Conservation (phyloP, 2,888 invertebrate species). For the Dicycla oo region DNA sequence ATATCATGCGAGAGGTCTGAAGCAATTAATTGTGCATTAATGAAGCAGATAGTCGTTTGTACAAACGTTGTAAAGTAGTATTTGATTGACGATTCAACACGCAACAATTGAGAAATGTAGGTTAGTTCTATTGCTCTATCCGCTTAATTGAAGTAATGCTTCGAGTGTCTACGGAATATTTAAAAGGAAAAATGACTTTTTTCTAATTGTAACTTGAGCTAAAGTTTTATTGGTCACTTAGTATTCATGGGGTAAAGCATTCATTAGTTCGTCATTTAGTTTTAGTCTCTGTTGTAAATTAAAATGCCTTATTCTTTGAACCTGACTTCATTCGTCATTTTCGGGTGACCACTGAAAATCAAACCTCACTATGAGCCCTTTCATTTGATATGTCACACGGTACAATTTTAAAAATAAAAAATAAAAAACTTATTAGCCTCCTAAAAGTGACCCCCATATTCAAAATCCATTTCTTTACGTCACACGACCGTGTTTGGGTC, state of each 20-base stretch:
- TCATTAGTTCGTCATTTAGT: not conserved
- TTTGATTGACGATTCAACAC: constrained; percentile 85
- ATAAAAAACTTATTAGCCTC: too few relatives aligned
- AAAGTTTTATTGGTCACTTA: constrained; percentile 6
- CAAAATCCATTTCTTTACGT: too few relatives aligned
- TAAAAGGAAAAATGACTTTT: not conserved
- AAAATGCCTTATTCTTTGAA: not conserved
- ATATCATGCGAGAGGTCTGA: constrained; percentile 66
- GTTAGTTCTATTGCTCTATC: constrained; percentile 64
- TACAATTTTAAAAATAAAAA: too few relatives aligned
- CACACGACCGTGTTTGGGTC: too few relatives aligned
- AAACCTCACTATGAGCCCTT: too few relatives aligned
- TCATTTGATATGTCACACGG: too few relatives aligned
- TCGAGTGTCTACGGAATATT: constrained; percentile 27
- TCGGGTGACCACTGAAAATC: too few relatives aligned
- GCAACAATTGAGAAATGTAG: constrained; percentile 80
- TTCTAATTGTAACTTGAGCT: not conserved
- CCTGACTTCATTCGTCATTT: too few relatives aligned
- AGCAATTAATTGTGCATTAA: constrained; percentile 76
- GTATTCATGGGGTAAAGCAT: constrained; percentile 1
- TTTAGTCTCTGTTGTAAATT: not conserved
- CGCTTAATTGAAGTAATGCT: constrained; percentile 42
- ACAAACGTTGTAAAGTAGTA: constrained; percentile 79
- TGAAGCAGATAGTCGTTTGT: constrained; percentile 70
- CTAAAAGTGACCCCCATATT: too few relatives aligned